Base-by-base conservation (phyloP, 2,797 vertebrate genomes). In the Melanotaenia pygmaea region DNA sequence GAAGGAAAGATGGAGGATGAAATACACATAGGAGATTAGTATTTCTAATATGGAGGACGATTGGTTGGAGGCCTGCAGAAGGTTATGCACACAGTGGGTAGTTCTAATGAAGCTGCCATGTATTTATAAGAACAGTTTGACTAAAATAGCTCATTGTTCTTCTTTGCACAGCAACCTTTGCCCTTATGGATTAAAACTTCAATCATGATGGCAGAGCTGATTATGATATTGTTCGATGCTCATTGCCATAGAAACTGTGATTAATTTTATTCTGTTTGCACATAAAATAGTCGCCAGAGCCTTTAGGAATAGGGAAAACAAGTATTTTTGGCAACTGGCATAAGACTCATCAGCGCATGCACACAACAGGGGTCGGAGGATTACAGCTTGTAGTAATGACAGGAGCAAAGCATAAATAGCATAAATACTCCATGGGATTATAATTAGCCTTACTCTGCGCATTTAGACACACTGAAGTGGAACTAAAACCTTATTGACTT, bases 401-500 rank as follows among this genome's bases (percentile, higher is more conserved):
- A 81, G 86, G 90, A 86, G 86, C 87, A 71, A 65, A 82, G 89
- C 74, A 81, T 85, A 83, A 86, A 88, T 84, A 85, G 81, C 86
- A 88, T 88, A 88, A 88, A 90, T 89, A 86, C 88, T 90, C 88
- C 72, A 74, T 77, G 88, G 86, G 91, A 92, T 90, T 87, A 87
- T 91, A 91, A 92, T 92, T 92, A 92, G 92, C 87, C 86, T 77
- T 84, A 92, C 88, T 82, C 88, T 14, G 84, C 74, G 67, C 78
- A 74, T 92, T 90, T 81, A 83, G 88, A 86, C 74, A 83, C 85
- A 80, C 86, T 89, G 82, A 77, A 93, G 87, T 86, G 87, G 88
- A 92, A 92, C 91, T 89, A 89, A 92, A 91, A 92, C 90, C 93
- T 87, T 82, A 88, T 89, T 89, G 89, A 89, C 90, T 91, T 89